Conservation (phyloP, 2,797 vertebrate species). For the Poeciliopsis gracilis region DNA sequence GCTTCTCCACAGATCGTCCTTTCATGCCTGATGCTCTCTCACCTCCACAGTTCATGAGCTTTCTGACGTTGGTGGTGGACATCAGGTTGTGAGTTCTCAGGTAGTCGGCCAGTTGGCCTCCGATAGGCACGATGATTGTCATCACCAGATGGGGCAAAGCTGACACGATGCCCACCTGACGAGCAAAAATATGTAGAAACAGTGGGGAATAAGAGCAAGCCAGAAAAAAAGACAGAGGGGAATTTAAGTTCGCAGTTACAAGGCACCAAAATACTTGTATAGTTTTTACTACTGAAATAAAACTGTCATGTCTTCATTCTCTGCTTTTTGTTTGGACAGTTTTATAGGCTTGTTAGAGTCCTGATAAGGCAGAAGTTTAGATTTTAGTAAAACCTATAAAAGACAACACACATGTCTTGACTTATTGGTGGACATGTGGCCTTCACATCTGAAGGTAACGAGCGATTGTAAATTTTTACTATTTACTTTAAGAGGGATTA, state of each 20-base stretch:
- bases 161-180: slow-evolving; percentile 93
- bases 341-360: neutral
- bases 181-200: neutral
- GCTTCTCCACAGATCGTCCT: neutral
- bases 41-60: slow-evolving; percentile 99
- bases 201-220: neutral
- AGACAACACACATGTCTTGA: neutral
- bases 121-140: slow-evolving; percentile 97
- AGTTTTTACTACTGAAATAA: too few relatives aligned
- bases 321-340: neutral
- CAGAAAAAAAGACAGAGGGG: neutral
- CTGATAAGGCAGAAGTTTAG: neutral
- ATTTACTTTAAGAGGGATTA: neutral
- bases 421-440: neutral
- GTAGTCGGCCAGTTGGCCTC: slow-evolving; percentile 94
- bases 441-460: neutral
- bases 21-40: slow-evolving; percentile 40
- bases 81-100: slow-evolving; percentile 92
- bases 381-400: neutral
- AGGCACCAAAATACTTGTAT: too few relatives aligned
- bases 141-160: slow-evolving; percentile 96
- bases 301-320: neutral
- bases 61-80: slow-evolving; percentile 93
- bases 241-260: too few relatives aligned
- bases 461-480: neutral